Percentiles rank a stretch among this genome's conserved stretches.
Evolutionary conservation across 1,140 invertebrate genomes (phyloP).

Genomic region (Drosophila hydei): DNA sequence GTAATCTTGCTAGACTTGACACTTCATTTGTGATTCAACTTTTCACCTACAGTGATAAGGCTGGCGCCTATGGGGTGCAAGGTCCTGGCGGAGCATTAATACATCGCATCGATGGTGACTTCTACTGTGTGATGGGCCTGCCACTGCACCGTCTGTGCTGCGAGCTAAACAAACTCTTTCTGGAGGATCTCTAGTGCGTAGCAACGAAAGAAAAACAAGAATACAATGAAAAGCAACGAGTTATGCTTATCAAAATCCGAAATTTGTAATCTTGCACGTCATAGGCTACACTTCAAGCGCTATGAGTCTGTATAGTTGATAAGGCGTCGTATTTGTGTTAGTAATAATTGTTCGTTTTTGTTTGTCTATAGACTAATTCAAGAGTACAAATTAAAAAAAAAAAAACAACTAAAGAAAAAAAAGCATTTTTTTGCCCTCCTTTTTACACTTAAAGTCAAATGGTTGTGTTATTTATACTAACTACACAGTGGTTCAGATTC

Average conservation of each 20-base stretch:
- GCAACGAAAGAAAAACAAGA: background rate
- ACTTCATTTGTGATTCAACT: constrained; percentile 12
- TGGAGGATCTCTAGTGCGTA: constrained; percentile 40
- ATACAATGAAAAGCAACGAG: constrained; percentile 1
- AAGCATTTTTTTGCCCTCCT: background rate
- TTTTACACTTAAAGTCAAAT: constrained; percentile 17
- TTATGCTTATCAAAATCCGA: constrained; percentile 25
- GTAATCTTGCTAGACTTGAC: background rate
- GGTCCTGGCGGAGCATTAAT: constrained; percentile 94
- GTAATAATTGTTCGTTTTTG: constrained; percentile 28
- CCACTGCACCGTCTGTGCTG: constrained; percentile 92
- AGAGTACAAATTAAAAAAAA: constrained; percentile 58
- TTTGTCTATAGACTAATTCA: constrained; percentile 49
- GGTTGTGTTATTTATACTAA: constrained; percentile 1
- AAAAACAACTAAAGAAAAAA: constrained; percentile 25
- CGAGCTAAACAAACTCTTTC: constrained; percentile 87
- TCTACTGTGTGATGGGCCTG: constrained; percentile 96
- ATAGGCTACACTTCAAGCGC: constrained; percentile 54
- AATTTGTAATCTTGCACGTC: constrained; percentile 44
- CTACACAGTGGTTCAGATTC: background rate
- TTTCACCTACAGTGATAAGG: constrained; percentile 90
- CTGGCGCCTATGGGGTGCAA: constrained; percentile 97
- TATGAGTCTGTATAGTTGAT: constrained; percentile 44
- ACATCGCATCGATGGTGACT: constrained; percentile 94
- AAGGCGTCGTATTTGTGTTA: constrained; percentile 46